A percentile compares a stretch with the other conserved stretches of the same genome.
Conservation (phyloP, 1,140 invertebrate species). For the Ridgeia piscesae region DNA sequence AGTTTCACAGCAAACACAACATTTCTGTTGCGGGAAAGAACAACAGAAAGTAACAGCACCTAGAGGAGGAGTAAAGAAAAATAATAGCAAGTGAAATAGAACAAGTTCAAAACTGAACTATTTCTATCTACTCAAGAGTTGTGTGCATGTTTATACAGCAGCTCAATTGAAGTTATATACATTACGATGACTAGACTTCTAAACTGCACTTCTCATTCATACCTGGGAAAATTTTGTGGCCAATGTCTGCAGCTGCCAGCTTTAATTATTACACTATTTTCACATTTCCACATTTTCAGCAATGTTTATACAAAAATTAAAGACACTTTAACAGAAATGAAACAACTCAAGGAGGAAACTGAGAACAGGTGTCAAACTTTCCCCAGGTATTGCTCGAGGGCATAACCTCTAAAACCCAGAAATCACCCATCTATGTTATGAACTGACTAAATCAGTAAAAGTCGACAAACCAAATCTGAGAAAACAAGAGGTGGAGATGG, state of each 20-base stretch:
- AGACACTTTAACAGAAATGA: not conserved
- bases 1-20: not conserved
- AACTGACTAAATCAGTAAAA: not conserved
- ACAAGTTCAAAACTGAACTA: not conserved
- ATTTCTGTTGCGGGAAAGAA: not conserved
- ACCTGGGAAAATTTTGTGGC: not conserved
- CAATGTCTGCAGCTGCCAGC: not conserved
- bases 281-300: not conserved
- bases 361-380: not conserved
- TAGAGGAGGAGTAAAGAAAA: not conserved
- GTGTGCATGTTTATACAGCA: not conserved
- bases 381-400: not conserved
- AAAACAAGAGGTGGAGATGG: not conserved
- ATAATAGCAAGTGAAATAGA: not conserved
- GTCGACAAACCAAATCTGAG: not conserved
- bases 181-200: not conserved
- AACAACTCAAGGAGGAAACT: not conserved
- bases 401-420: not conserved
- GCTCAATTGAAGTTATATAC: not conserved
- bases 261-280: not conserved
- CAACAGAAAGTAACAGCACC: not conserved
- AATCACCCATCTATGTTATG: not conserved
- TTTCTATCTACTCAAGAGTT: not conserved
- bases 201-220: not conserved
- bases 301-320: not conserved